Base-by-base conservation (phyloP, 2,113 vertebrate genomes). In the Carollia perspicillata region DNA sequence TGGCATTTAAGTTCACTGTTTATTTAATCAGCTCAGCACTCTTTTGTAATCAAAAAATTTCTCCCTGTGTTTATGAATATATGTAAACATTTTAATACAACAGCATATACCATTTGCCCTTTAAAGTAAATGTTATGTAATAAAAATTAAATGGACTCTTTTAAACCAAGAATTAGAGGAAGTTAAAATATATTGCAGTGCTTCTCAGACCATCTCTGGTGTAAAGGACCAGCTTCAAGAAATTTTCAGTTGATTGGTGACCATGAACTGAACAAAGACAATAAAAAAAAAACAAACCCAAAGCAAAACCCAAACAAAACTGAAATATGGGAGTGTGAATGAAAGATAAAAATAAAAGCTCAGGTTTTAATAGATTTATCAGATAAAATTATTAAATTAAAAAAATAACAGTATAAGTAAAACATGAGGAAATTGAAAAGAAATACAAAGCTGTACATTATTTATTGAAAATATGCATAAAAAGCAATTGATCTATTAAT, bases 21-120 rank as follows among this genome's bases (percentile, higher is more conserved):
- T 95, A 65, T 55, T 92, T 94, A 77, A 88, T 95, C 28, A 90
- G 71, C 11, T 93, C 63, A 66, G 35, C 1, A 49, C 33, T 75
- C 58, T 75, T 93, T 83, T 37, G 22, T 84, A 91, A 69, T 92
- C 35, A 60, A 47, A 93, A 93, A 69, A 53, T 1, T 66, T n/a
- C 37, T 55, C 49, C 20, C 44, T 71, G 10, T 6, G 18, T 84
- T 91, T 93, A 69, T 75, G 78, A 84, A 33, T 94, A 60, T 68
- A 35, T 95, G n/a, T 91, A 74, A 87, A 84, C 42, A 90, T 90
- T 95, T 90, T 75, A 95, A 93, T 79, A 33, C 0, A 78, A 35
- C 1, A 71, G 6, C 68, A 22, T 80, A 51, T 58, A 12, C 30
- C 84, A 37, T 85, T 77, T 94, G n/a, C 42, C 40, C 6, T 84